Evolutionary conservation across 1,140 invertebrate genomes (phyloP).

Genomic region (Eupristina koningsbergeri): DNA sequence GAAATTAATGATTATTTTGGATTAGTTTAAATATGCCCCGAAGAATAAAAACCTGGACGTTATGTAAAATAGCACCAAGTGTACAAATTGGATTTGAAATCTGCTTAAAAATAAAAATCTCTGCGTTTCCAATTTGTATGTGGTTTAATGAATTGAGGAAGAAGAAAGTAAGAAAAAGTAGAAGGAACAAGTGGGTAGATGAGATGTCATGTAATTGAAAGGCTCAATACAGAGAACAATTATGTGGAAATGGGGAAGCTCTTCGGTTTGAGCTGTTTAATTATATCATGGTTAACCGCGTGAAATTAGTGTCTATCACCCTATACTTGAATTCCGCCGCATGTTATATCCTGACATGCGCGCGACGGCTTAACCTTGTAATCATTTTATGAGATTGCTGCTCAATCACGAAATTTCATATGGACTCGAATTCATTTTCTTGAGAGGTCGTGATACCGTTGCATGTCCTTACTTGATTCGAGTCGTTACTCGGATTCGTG

Average conservation of each 20-base stretch:
- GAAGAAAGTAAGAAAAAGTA: neutral
- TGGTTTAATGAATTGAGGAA: too few species aligned
- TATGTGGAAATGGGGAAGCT: conserved; percentile 18
- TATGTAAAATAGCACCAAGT: too few species aligned
- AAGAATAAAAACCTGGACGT: too few species aligned
- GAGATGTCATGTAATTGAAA: conserved; percentile 12
- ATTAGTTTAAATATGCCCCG: too few species aligned
- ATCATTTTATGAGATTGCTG: neutral
- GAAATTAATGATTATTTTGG: too few species aligned
- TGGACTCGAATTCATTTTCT: neutral
- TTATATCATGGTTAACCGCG: conserved; percentile 39
- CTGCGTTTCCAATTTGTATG: too few species aligned
- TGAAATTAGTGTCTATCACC: neutral
- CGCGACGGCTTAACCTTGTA: neutral
- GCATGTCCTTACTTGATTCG: too few species aligned
- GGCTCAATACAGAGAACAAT: neutral
- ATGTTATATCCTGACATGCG: neutral
- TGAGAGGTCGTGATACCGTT: too few species aligned
- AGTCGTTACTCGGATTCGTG: too few species aligned
- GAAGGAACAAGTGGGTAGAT: neutral
- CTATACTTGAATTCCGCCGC: conserved; percentile 15
- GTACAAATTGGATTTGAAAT: too few species aligned
- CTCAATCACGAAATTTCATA: neutral
- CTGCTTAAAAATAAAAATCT: too few species aligned
- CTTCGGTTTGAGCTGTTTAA: conserved; percentile 33